Evolutionary conservation across 2,888 invertebrate species (phyloP), one percentile per base, ranked within the genome.

Genomic region (Drosophila gaucha): DNA sequence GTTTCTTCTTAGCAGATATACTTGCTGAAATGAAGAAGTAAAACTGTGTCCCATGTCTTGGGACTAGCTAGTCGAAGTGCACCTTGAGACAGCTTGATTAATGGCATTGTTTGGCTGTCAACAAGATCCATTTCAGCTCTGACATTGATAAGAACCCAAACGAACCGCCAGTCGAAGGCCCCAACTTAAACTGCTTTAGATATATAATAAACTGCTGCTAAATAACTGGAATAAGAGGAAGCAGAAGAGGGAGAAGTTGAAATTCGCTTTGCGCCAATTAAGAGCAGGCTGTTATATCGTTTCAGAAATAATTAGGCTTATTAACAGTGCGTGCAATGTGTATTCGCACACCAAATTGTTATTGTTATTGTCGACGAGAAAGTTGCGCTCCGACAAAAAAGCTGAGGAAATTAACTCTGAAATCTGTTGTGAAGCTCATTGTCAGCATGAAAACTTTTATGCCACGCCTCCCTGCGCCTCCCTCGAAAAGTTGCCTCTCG

Each of bases 341-440:
- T 58, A 68, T 44, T 43, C 63, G 46, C 26, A 68, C 71, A 52
- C 33, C 30, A 83, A 74, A 80, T 65, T 64, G 72, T 55, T 56
- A 74, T 82, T 86, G 78, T 83, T 86, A 78, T 82, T 86, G 83
- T 79, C 65, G 56, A 44, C 28, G 43, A 33, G 41, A 78, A 87
- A 84, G 70, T 83, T 82, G 66, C 35, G 64, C 60, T 36, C 51
- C 63, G 58, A 46, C n/a, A n/a, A n/a, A n/a, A n/a, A 71, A 71
- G 68, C 66, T 83, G 77, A n/a, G n/a, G 86, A 86, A 83, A 83
- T 83, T 83, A 83, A 83, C 87, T 83, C 85, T 62, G 87, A 83
- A 83, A 83, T 87, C 83, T 83, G 83, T 86, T 83, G 83, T 83
- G 82, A 83, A 41, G 83, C 87, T 87, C 87, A 83, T 83, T 83